A percentile compares a stretch with the other conserved stretches of the same genome.
These are phyloP conservation scores for Oreamnos americanus DNA, from an alignment of 2,113 vertebrate genomes.

Conservation along the genomic window DNA sequence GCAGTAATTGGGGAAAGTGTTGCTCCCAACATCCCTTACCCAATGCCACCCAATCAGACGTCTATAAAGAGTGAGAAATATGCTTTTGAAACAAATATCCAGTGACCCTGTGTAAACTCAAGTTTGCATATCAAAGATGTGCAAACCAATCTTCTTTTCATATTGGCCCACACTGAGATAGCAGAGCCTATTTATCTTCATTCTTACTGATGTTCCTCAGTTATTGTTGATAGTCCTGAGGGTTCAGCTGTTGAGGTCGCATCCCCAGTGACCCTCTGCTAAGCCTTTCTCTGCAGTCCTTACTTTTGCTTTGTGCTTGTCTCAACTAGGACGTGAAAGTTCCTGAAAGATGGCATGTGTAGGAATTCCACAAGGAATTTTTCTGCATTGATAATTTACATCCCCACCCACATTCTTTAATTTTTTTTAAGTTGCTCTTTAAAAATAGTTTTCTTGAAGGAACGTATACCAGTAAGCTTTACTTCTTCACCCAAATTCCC, in stretches of 20 bases:
- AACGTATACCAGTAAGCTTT: not conserved
- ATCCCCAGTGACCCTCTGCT: not conserved
- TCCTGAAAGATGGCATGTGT: not conserved
- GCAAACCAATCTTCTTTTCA: not conserved
- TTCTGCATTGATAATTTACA: not conserved
- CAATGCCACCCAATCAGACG: not conserved
- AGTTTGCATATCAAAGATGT: not conserved
- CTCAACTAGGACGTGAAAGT: not conserved
- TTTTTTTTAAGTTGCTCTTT: slow-evolving; percentile 2
- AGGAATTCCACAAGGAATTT: not conserved
- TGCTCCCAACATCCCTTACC: too few relatives aligned
- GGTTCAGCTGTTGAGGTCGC: not conserved
- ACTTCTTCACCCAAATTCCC: slow-evolving; percentile 4
- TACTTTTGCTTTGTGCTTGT: not conserved
- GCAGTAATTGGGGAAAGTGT: not conserved
- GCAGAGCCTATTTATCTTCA: not conserved
- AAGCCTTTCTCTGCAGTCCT: not conserved
- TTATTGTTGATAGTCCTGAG: not conserved
- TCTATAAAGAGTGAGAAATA: not conserved
- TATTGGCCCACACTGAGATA: not conserved
- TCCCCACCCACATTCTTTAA: not conserved
- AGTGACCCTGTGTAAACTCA: not conserved
- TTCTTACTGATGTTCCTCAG: not conserved
- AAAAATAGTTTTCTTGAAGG: not conserved
- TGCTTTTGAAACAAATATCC: not conserved